Conservation (phyloP, 2,113 vertebrate species). For the Petaurus breviceps region DNA sequence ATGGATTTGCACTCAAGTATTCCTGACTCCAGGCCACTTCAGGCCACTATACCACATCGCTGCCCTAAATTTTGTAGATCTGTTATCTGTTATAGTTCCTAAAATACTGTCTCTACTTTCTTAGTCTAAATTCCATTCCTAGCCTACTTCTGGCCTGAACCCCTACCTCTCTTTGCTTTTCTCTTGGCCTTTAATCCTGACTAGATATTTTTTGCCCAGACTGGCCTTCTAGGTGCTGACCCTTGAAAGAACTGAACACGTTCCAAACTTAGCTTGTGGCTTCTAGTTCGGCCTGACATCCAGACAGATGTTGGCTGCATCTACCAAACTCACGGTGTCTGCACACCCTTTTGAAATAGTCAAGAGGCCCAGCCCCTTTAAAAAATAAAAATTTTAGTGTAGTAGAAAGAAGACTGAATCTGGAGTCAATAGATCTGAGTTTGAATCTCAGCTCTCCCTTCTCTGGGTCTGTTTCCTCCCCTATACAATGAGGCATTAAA, state of each 20-base stretch:
- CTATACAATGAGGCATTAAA: background rate
- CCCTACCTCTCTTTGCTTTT: background rate
- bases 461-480: background rate
- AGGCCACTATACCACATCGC: background rate
- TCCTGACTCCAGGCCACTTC: background rate
- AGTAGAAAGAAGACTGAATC: background rate
- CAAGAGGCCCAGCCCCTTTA: background rate
- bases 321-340: background rate
- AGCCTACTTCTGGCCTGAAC: background rate
- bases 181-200: background rate
- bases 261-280: background rate
- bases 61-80: background rate
- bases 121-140: background rate
- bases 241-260: background rate
- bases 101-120: background rate
- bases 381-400: background rate
- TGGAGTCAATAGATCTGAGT: background rate
- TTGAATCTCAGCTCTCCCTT: background rate
- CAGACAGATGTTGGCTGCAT: background rate
- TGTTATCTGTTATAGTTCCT: background rate
- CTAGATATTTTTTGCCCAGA: background rate
- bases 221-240: background rate
- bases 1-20: background rate
- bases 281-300: background rate
- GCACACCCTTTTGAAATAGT: background rate